These are phyloP conservation scores for Dynastes grantii DNA, from an alignment of 2,888 invertebrate genomes.

Conservation along the genomic window DNA sequence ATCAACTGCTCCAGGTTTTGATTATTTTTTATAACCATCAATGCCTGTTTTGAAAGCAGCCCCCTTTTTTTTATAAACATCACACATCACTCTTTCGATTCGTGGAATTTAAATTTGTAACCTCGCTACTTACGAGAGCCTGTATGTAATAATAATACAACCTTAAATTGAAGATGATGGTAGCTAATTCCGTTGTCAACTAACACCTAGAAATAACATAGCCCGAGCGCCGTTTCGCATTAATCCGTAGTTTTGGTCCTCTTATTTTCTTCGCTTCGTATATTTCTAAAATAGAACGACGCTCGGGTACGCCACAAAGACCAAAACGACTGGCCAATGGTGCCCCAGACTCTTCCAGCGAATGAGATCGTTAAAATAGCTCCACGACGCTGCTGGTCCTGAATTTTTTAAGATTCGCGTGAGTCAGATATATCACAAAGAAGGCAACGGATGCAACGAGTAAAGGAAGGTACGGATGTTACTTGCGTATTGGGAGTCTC, in stretches of 20 bases:
- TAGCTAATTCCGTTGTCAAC: slow-evolving; percentile 6
- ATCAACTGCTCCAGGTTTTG: no score
- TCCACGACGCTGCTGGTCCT: slow-evolving; percentile 23
- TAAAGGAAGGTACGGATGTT: no score
- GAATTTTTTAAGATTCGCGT: slow-evolving; percentile 9
- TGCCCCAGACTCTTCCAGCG: slow-evolving; percentile 11
- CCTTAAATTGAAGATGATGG: neutral
- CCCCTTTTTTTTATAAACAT: no score
- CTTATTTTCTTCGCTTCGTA: neutral
- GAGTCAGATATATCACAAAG: slow-evolving; percentile 15
- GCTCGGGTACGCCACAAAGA: neutral
- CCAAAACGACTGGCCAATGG: neutral
- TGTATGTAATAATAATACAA: no score
- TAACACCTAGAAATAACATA: slow-evolving; percentile 8
- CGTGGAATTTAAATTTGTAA: no score
- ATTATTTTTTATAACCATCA: no score
- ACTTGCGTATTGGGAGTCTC: no score
- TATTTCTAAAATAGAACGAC: slow-evolving; percentile 28
- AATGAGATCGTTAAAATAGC: slow-evolving; percentile 24
- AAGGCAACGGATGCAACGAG: neutral
- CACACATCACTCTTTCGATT: no score
- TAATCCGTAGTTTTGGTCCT: neutral
- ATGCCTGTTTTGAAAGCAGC: no score
- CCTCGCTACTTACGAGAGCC: no score
- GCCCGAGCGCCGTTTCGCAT: neutral